These are phyloP conservation scores for Leptocoma aspasia DNA, from an alignment of 2,113 vertebrate species.

Conservation along the genomic window DNA sequence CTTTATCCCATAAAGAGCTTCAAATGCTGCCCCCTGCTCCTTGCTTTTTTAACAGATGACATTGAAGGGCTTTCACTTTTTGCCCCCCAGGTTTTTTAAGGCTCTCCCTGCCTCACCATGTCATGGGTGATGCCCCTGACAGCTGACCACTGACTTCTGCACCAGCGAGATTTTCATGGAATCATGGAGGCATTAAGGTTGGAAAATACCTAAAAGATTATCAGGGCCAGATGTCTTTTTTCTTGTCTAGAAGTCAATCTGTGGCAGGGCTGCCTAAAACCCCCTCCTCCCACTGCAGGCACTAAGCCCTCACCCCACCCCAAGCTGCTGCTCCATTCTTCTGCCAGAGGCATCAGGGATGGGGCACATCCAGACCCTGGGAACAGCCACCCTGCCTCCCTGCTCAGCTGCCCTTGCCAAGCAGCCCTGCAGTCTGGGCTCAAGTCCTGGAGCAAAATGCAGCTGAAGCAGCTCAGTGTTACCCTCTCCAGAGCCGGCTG, in stretches of 20 bases:
- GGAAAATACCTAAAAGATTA: neutral
- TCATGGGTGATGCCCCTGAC: neutral
- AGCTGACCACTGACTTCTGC: neutral
- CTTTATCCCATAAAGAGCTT: neutral
- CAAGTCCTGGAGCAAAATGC: neutral
- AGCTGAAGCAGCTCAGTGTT: neutral
- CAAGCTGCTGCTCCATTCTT: neutral
- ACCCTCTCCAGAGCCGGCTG: neutral
- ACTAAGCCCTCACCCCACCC: neutral
- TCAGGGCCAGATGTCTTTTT: neutral
- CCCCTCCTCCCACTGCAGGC: neutral
- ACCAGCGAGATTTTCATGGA: neutral
- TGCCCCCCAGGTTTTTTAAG: neutral
- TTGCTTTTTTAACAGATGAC: neutral
- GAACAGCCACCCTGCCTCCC: neutral
- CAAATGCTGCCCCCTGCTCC: neutral
- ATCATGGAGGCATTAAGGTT: neutral
- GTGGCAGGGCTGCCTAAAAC: neutral
- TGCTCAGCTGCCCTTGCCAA: neutral
- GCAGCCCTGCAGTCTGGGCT: neutral
- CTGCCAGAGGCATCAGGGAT: fast-evolving
- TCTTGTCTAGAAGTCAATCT: neutral
- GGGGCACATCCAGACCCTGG: neutral
- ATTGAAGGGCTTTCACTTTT: neutral
- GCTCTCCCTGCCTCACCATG: neutral